Conservation (phyloP, 2,888 invertebrate genomes). For the Stomorhina lunata region DNA sequence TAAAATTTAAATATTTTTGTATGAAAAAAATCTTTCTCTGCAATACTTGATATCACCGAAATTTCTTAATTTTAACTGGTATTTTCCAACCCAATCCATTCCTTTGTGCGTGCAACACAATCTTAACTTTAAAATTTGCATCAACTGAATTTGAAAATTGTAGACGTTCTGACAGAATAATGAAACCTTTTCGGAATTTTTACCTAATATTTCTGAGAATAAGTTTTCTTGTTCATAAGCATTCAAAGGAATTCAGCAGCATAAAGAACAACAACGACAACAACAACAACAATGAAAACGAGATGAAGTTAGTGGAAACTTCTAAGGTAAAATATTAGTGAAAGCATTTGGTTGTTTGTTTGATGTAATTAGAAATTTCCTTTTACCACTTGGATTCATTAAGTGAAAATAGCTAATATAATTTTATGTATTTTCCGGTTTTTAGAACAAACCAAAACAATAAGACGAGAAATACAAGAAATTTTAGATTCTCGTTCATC, state of each 20-base stretch:
- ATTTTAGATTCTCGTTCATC: slow-evolving; percentile 14
- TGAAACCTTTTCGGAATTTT: background rate
- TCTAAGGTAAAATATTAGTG: background rate
- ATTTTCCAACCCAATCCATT: no score
- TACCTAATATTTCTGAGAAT: no score
- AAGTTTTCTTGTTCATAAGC: no score
- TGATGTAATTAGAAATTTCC: slow-evolving; percentile 43
- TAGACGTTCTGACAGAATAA: background rate
- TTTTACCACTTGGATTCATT: slow-evolving; percentile 19
- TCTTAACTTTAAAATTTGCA: no score
- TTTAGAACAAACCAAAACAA: background rate
- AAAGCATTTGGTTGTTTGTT: slow-evolving; percentile 27
- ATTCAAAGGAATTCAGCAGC: background rate
- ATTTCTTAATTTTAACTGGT: no score
- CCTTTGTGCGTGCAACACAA: no score
- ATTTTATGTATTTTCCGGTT: slow-evolving; percentile 37
- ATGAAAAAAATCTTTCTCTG: no score
- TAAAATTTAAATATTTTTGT: no score
- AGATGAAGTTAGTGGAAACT: background rate
- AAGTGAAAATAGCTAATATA: slow-evolving; percentile 28
- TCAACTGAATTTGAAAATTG: background rate
- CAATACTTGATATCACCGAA: no score
- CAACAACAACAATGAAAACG: background rate
- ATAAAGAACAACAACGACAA: background rate
- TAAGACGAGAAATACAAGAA: background rate